Percentiles rank a stretch among this genome's conserved stretches.
Conservation (phyloP, 2,888 invertebrate genomes). For the Syritta pipiens region DNA sequence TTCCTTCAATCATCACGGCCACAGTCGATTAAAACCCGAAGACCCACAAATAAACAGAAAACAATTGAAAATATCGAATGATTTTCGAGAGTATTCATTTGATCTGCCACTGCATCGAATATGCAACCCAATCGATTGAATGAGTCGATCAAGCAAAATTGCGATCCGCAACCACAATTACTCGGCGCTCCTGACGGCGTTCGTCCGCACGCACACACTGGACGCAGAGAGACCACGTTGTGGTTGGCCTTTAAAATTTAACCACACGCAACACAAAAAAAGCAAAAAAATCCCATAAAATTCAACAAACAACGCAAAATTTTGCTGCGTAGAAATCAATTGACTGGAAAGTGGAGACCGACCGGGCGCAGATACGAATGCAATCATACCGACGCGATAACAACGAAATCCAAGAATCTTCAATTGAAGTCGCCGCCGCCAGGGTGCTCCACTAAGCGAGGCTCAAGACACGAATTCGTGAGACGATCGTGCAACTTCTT, state of each 20-base stretch:
- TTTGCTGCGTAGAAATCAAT: slow-evolving; percentile 37
- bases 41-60: slow-evolving; percentile 6
- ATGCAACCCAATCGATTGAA: slow-evolving; percentile 49
- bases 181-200: slow-evolving; percentile 22
- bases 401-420: slow-evolving; percentile 9
- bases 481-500: no score
- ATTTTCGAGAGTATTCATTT: slow-evolving; percentile 1
- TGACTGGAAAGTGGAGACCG: slow-evolving; percentile 37
- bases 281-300: slow-evolving; percentile 16
- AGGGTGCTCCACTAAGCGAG: not conserved
- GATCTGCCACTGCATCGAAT: slow-evolving; percentile 1
- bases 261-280: slow-evolving; percentile 25
- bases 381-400: not conserved
- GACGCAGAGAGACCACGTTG: slow-evolving; percentile 4
- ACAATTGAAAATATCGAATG: not conserved
- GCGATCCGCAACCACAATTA: no score
- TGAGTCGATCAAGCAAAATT: slow-evolving; percentile 36
- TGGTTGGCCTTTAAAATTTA: slow-evolving; percentile 35
- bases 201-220: not conserved
- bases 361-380: no score
- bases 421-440: slow-evolving; percentile 49
- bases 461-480: slow-evolving; percentile 37
- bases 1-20: slow-evolving; percentile 47
- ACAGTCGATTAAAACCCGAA: slow-evolving; percentile 39
- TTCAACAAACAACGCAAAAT: not conserved